Conservation (phyloP, 2,888 invertebrate species). For the Caradrina kadenii region DNA sequence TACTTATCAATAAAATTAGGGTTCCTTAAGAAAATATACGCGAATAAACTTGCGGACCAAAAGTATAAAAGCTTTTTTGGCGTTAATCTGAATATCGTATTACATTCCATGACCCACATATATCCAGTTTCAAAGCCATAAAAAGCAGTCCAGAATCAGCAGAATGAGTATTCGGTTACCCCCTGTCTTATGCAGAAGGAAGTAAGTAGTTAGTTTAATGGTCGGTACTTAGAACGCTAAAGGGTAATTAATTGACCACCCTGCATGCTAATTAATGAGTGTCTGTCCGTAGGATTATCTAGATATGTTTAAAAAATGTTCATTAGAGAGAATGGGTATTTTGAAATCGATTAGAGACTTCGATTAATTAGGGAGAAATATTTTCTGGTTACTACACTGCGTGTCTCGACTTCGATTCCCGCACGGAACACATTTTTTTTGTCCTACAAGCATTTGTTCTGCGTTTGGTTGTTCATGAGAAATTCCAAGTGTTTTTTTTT, state of each 20-base stretch:
- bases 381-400: neutral
- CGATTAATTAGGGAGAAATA: neutral
- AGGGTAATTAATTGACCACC: slow-evolving; percentile 54
- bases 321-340: neutral
- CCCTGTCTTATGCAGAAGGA: slow-evolving; percentile 55
- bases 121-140: slow-evolving; percentile 3
- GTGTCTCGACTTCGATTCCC: no score
- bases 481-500: no score
- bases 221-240: slow-evolving; percentile 24
- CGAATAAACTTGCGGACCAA: no score
- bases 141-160: slow-evolving; percentile 1
- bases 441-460: no score
- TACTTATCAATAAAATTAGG: no score
- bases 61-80: no score
- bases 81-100: neutral
- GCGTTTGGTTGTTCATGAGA: no score
- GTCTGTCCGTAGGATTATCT: neutral
- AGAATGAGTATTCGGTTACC: slow-evolving; percentile 19
- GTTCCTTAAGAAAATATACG: no score
- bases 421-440: no score
- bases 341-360: neutral
- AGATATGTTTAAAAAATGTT: slow-evolving; percentile 15
- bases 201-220: slow-evolving; percentile 50
- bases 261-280: slow-evolving; percentile 29
- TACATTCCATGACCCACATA: slow-evolving; percentile 25